Conservation (phyloP, 1,140 invertebrate species). For the Andrena cerasifolii region DNA sequence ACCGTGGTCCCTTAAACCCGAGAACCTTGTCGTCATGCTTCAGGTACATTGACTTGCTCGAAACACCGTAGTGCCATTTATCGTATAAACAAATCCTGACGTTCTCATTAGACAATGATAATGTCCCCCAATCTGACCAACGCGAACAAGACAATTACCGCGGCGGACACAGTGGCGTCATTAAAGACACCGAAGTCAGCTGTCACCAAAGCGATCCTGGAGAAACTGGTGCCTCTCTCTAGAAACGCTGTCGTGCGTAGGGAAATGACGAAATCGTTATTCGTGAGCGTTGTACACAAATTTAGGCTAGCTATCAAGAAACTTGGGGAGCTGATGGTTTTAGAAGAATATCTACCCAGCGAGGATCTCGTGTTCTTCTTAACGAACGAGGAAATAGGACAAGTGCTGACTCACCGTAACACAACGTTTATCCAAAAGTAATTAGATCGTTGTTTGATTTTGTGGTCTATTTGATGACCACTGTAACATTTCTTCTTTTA, state of each 20-base stretch:
- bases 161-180: constrained; percentile 66
- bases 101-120: constrained; percentile 11
- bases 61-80: background rate
- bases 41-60: constrained; percentile 79
- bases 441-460: too few species aligned
- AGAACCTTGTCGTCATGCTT: constrained; percentile 84
- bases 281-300: constrained; percentile 84
- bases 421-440: constrained; percentile 84
- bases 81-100: background rate
- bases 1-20: constrained; percentile 87
- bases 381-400: constrained; percentile 85
- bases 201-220: constrained; percentile 59
- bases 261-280: constrained; percentile 87
- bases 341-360: constrained; percentile 86
- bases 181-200: constrained; percentile 82
- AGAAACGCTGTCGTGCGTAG: constrained; percentile 84
- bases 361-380: constrained; percentile 88
- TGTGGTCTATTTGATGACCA: too few species aligned
- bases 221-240: constrained; percentile 84
- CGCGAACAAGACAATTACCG: constrained; percentile 27
- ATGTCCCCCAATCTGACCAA: background rate
- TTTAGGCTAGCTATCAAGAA: constrained; percentile 84
- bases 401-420: constrained; percentile 83
- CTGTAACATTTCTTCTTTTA: too few species aligned
- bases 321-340: constrained; percentile 84